Percentiles rank a stretch among this genome's conserved stretches.
These are phyloP conservation scores for Sylvia borin DNA, from an alignment of 2,797 vertebrate species.

Conservation along the genomic window DNA sequence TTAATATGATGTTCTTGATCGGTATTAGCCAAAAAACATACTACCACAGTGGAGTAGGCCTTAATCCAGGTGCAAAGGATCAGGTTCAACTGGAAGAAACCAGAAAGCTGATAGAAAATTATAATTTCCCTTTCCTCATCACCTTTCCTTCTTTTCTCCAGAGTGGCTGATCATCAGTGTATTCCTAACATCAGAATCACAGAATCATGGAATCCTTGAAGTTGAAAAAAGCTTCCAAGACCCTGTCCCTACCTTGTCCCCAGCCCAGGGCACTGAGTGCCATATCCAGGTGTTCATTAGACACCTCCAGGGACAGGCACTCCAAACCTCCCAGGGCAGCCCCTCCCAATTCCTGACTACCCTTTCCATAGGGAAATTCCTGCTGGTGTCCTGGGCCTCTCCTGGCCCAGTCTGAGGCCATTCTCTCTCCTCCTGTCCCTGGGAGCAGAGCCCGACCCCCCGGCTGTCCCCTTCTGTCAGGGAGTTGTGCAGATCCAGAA, in stretches of 20 bases:
- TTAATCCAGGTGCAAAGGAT: background rate
- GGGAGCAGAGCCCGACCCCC: background rate
- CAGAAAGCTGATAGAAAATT: background rate
- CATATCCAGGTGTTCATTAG: rapidly evolving
- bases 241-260: background rate
- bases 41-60: background rate
- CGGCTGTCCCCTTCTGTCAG: background rate
- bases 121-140: background rate
- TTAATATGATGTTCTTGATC: background rate
- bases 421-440: background rate
- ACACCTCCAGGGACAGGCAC: too few species aligned
- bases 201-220: background rate
- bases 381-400: background rate
- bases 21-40: background rate
- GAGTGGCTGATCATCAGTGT: background rate
- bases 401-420: background rate
- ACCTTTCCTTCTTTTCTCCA: background rate
- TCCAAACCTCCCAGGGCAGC: background rate
- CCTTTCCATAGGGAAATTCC: background rate
- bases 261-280: background rate
- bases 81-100: background rate
- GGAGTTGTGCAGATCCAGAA: background rate
- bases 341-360: rapidly evolving
- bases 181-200: background rate
- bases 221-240: background rate